Evolutionary conservation across 2,888 invertebrate species (phyloP).

Genomic region (Drosophila paucipuncta): DNA sequence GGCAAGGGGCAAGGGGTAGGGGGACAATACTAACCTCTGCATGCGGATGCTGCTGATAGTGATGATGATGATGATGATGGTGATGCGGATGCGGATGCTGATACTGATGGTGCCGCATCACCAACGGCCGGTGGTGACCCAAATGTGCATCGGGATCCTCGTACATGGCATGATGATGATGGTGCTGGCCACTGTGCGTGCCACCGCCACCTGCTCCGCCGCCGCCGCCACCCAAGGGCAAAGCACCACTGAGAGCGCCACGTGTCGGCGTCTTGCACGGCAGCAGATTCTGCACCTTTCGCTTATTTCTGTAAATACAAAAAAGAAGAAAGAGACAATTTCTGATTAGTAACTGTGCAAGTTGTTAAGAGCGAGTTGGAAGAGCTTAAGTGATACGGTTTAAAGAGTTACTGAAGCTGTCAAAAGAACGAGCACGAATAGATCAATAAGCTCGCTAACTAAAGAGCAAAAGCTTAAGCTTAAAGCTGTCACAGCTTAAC

Average conservation of each 20-base stretch:
- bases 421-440: background rate
- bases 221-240: constrained; percentile 80
- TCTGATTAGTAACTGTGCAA: constrained; percentile 29
- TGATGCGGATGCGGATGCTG: constrained; percentile 77
- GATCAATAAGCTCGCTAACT: background rate
- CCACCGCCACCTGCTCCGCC: constrained; percentile 84
- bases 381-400: background rate
- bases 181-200: constrained; percentile 86
- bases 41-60: constrained; percentile 81
- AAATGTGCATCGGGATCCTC: constrained; percentile 91
- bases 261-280: constrained; percentile 92
- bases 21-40: constrained; percentile 83
- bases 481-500: background rate
- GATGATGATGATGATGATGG: constrained; percentile 75
- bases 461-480: background rate
- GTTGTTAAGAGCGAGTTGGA: background rate
- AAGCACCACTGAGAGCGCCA: constrained; percentile 83
- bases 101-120: constrained; percentile 85
- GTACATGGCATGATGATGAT: constrained; percentile 86
- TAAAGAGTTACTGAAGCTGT: background rate
- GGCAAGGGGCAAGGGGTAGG: no score
- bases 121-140: constrained; percentile 86
- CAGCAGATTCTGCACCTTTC: constrained; percentile 93
- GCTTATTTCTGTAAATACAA: constrained; percentile 90
- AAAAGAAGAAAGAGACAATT: background rate